phyloP scores from a whole-genome alignment of 2,113 vertebrate species.

The Gasterosteus nipponicus region DNA sequence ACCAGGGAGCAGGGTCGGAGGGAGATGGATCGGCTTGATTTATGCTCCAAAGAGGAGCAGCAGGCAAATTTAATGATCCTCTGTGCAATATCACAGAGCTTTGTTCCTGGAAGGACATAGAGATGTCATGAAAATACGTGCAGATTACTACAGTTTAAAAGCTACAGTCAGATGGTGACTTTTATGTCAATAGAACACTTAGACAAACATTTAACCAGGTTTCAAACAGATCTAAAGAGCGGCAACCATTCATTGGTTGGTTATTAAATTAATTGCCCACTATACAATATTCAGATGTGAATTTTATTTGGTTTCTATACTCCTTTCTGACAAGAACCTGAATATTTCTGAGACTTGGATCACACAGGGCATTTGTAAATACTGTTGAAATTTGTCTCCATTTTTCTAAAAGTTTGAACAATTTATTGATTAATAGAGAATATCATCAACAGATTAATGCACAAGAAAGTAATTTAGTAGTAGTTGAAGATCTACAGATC shows the following conservation, averaged over 20 bases:
- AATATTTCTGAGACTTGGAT: background rate
- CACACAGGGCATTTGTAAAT: too few relatives aligned
- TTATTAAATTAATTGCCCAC: background rate
- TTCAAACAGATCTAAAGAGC: background rate
- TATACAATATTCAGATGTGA: background rate
- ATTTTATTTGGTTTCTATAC: background rate
- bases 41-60: slow-evolving; percentile 69
- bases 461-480: background rate
- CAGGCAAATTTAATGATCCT: slow-evolving; percentile 76
- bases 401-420: too few relatives aligned
- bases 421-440: too few relatives aligned
- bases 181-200: background rate
- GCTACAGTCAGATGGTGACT: background rate
- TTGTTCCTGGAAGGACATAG: slow-evolving; percentile 45
- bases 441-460: too few relatives aligned
- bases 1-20: slow-evolving; percentile 73
- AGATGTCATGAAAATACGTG: slow-evolving; percentile 54
- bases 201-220: background rate
- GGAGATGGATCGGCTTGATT: slow-evolving; percentile 79
- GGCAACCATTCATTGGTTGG: background rate
- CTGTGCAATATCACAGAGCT: slow-evolving; percentile 62
- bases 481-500: background rate
- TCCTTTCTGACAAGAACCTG: background rate
- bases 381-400: too few relatives aligned
- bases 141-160: background rate